phyloP scores from a whole-genome alignment of 2,888 invertebrate genomes.

The Eledone cirrhosa region DNA sequence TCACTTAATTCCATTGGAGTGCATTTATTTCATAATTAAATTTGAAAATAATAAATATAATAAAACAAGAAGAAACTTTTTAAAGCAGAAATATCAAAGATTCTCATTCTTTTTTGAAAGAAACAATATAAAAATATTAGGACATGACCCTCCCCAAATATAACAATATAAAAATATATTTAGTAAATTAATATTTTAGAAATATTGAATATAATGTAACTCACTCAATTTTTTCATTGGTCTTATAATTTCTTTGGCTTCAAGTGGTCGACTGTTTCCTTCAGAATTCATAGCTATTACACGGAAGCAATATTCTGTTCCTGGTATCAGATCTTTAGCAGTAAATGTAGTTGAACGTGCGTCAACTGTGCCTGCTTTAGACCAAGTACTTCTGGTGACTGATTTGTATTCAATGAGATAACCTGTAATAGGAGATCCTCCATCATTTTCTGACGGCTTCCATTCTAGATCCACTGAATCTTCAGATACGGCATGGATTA shows the following conservation, averaged over 20 bases:
- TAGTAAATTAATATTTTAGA: no score
- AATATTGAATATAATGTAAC: background rate
- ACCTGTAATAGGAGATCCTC: conserved; percentile 49
- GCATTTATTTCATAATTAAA: no score
- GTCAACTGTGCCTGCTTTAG: conserved; percentile 60
- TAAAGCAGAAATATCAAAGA: background rate
- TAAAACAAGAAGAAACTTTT: background rate
- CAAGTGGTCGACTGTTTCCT: conserved; percentile 89
- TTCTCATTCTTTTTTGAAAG: no score
- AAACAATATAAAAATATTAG: no score
- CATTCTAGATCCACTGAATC: conserved; percentile 72
- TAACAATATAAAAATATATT: no score
- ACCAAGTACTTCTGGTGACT: conserved; percentile 37
- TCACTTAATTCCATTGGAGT: no score
- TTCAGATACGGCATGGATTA: conserved; percentile 82
- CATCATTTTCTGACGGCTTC: conserved; percentile 48
- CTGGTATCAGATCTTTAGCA: conserved; percentile 43
- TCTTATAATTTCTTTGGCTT: conserved; percentile 38
- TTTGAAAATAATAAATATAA: no score
- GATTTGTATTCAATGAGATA: conserved; percentile 48
- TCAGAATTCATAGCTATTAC: conserved; percentile 84
- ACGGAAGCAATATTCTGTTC: conserved; percentile 79
- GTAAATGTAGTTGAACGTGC: conserved; percentile 31
- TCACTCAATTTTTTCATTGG: conserved; percentile 25
- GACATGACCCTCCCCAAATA: no score